These are phyloP conservation scores for Gambelia wislizenii DNA, from an alignment of 2,797 vertebrate species.

Conservation along the genomic window DNA sequence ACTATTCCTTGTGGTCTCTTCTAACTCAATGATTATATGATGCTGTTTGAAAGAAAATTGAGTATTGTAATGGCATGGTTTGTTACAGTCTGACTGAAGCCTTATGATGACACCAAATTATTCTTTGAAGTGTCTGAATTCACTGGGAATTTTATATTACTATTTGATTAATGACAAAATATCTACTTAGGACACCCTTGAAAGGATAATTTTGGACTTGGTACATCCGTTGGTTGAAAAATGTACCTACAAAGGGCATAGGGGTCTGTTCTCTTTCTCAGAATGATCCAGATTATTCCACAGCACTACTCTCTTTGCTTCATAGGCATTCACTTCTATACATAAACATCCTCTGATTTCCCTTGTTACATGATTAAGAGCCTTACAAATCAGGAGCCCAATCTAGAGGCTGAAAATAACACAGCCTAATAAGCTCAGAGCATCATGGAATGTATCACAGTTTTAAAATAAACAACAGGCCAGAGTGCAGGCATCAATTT, in stretches of 20 bases:
- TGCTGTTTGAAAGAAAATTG: neutral
- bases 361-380: slow-evolving; percentile 32
- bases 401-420: slow-evolving; percentile 27
- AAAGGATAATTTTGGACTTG: neutral
- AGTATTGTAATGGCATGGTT: neutral
- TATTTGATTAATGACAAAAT: no score
- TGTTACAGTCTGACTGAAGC: neutral
- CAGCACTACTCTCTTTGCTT: neutral
- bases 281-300: neutral
- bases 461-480: slow-evolving; percentile 30
- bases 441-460: slow-evolving; percentile 34
- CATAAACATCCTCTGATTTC: neutral
- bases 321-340: neutral
- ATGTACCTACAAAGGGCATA: neutral
- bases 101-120: neutral
- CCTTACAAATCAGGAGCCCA: neutral
- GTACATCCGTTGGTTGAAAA: neutral
- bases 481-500: neutral
- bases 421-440: slow-evolving; percentile 17
- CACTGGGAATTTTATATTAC: neutral
- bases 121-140: neutral
- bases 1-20: no score
- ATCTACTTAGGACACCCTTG: no score
- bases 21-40: no score
- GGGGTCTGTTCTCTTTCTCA: no score